Conservation (phyloP, 2,797 vertebrate genomes). For the Saguinus oedipus region DNA sequence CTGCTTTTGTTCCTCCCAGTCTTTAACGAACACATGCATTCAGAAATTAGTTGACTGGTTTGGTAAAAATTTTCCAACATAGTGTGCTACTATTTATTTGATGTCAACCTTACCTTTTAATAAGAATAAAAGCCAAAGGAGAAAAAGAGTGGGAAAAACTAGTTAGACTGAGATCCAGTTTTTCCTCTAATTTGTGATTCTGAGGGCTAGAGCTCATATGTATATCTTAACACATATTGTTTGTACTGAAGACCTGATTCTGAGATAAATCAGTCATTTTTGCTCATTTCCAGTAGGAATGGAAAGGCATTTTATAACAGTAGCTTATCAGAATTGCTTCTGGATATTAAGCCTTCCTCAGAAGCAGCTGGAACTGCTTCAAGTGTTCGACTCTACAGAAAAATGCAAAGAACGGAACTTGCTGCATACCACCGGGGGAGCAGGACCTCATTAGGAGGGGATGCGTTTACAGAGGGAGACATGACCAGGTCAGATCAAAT, state of each 20-base stretch:
- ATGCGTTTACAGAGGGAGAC: background rate
- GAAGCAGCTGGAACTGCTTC: background rate
- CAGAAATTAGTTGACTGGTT: background rate
- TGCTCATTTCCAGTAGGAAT: background rate
- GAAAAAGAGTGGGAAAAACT: background rate
- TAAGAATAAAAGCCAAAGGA: background rate
- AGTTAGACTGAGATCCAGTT: background rate
- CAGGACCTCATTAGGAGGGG: constrained; percentile 40
- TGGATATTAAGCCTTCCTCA: background rate
- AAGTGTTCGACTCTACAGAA: background rate
- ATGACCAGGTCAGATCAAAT: background rate
- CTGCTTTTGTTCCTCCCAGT: background rate
- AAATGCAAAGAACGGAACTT: constrained; percentile 30
- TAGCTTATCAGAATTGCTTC: background rate
- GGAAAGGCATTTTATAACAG: background rate
- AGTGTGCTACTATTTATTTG: background rate
- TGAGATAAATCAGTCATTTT: background rate
- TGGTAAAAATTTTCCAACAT: background rate
- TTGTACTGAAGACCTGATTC: background rate
- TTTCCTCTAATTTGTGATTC: background rate
- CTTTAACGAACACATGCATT: background rate
- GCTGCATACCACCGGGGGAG: background rate
- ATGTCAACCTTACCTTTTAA: background rate
- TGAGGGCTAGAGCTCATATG: background rate
- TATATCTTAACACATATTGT: background rate